These are phyloP conservation scores for Batillaria attramentaria DNA, from an alignment of 1,140 invertebrate species.

Conservation along the genomic window DNA sequence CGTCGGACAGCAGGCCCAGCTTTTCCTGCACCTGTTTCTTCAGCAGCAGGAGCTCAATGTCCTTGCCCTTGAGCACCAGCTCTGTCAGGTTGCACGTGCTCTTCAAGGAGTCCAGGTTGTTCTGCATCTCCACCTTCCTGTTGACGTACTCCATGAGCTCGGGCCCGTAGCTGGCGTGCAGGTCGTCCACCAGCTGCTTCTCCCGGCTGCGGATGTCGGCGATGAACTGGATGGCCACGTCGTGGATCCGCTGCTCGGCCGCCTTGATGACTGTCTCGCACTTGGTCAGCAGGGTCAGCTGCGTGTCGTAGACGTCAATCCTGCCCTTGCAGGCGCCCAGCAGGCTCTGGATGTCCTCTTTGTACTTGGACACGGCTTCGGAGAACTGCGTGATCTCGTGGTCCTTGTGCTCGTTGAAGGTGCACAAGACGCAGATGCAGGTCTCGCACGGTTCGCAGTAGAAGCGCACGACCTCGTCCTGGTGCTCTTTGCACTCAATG, in stretches of 20 bases:
- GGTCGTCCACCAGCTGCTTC: slow-evolving; percentile 70
- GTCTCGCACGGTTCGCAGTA: slow-evolving; percentile 72
- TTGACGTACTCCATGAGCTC: slow-evolving; percentile 70
- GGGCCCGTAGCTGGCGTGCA: slow-evolving; percentile 68
- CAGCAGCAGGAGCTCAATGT: slow-evolving; percentile 71
- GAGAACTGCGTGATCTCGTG: slow-evolving; percentile 72
- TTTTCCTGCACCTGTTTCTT: slow-evolving; percentile 73
- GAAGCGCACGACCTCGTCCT: slow-evolving; percentile 71
- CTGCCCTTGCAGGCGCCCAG: slow-evolving; percentile 67
- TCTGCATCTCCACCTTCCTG: slow-evolving; percentile 66
- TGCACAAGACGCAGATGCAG: slow-evolving; percentile 72
- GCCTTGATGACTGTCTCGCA: slow-evolving; percentile 67
- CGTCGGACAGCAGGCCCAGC: slow-evolving; percentile 63
- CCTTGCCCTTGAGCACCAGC: slow-evolving; percentile 71
- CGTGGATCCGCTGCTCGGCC: slow-evolving; percentile 68
- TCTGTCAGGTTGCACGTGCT: slow-evolving; percentile 72
- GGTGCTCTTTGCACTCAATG: slow-evolving; percentile 72
- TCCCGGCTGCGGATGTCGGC: slow-evolving; percentile 67
- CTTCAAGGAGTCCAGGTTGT: slow-evolving; percentile 69
- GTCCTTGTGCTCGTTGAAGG: slow-evolving; percentile 73
- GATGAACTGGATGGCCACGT: slow-evolving; percentile 69
- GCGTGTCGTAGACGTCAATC: slow-evolving; percentile 66
- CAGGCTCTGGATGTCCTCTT: slow-evolving; percentile 67
- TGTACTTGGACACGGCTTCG: slow-evolving; percentile 71
- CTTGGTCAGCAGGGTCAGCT: slow-evolving; percentile 60